These are phyloP conservation scores for Gasterosteus aculeatus DNA, from an alignment of 2,113 vertebrate species.

Conservation along the genomic window DNA sequence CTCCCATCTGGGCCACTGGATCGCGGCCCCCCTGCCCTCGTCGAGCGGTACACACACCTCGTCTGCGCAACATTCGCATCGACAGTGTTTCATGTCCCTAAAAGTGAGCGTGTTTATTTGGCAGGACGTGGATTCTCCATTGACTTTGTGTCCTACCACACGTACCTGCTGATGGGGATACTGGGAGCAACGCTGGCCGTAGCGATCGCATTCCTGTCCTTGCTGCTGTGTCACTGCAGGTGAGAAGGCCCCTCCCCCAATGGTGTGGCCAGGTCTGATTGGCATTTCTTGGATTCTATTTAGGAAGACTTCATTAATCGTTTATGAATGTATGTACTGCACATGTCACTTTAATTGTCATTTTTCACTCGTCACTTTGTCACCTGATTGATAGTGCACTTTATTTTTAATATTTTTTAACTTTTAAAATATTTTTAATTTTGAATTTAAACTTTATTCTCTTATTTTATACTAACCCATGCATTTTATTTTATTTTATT, in stretches of 20 bases:
- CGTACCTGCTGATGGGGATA: slow-evolving; percentile 89
- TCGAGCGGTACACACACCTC: slow-evolving; percentile 76
- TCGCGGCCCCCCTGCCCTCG: slow-evolving; percentile 88
- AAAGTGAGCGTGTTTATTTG: slow-evolving; percentile 71
- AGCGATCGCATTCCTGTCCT: slow-evolving; percentile 87
- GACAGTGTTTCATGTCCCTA: not conserved
- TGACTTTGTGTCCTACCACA: slow-evolving; percentile 90
- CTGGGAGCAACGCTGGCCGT: slow-evolving; percentile 89
- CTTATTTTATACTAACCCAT: no score
- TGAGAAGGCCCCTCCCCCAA: slow-evolving; percentile 69
- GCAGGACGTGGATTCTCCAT: slow-evolving; percentile 79
- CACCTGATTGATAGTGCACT: no score
- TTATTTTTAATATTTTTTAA: no score
- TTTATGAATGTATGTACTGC: not conserved
- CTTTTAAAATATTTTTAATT: no score
- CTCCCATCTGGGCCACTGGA: slow-evolving; percentile 92
- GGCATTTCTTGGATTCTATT: not conserved
- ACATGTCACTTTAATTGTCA: not conserved
- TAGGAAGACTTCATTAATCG: not conserved
- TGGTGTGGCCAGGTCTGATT: not conserved
- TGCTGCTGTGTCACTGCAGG: slow-evolving; percentile 95
- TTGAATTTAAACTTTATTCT: no score
- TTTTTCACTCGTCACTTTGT: no score
- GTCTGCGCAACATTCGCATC: not conserved
- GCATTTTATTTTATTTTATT: no score